Evolutionary conservation across 2,113 vertebrate species (phyloP), one percentile per base, ranked within the genome.

Genomic region (Carlito syrichta): DNA sequence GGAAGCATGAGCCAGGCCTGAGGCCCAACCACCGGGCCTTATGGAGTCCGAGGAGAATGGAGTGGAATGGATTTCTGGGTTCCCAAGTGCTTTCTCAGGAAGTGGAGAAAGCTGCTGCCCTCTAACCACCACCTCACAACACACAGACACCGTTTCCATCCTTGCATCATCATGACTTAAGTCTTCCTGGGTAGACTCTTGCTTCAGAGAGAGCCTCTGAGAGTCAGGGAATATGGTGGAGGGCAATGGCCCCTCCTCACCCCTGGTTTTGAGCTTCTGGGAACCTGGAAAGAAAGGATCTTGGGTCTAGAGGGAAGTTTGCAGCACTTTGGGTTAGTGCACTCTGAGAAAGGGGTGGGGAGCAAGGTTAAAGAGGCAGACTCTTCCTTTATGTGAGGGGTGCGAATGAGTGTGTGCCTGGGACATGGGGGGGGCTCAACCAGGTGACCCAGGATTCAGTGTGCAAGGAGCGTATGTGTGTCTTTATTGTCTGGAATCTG

Each of bases 21-120:
- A 79, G 13, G 56, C 27, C 22, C 0, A 3, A 8, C 50, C 45
- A 10, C 10, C 14, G 5, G 91, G 60, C 11, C 32, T n/a, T 17
- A 45, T 1, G 3, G 82, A 66, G 58, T 52, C 0, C 2, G 8
- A 48, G 62, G 58, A 87, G 40, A 52, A 0, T 35, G 22, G 35
- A 48, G 20, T 66, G 56, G 54, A 45, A 77, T 32, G 27, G 25
- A 62, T 81, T 96, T 32, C 63, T 66, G 68, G 20, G 56, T 69
- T 78, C 74, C 40, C 91, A 78, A 68, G 88, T 40, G 62, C n/a
- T 92, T 96, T 96, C 66, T 94, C 56, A 27, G 91, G n/a, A 97
- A 95, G 77, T 48, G 40, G 86, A 89, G 91, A 76, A 91, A 93
- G 40, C 50, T 88, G 32, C 7, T 58, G 43, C n/a, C 40, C 8